Evolutionary conservation across 2,113 vertebrate species (phyloP), one percentile per base, ranked within the genome.

Genomic region (Brachypteracias leptosomus): DNA sequence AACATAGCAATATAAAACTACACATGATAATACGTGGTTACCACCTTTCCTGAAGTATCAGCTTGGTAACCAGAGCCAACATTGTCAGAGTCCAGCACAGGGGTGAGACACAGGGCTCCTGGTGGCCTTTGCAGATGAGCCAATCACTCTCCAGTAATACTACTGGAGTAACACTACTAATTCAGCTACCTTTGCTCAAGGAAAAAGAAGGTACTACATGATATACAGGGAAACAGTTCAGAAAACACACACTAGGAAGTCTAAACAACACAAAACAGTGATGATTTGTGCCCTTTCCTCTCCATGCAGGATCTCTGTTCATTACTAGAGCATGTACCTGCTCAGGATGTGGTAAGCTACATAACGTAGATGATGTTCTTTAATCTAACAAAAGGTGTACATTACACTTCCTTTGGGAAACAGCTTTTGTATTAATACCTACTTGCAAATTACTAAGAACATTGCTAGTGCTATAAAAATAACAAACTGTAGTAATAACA

Each of bases 401-500:
- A 68, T 44, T 88, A 83, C 11, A 25, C 33, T 88, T 84, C 16
- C 75, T 77, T 77, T 71, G 35, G 71, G 58, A 22, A 88, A 40
- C 38, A 74, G 51, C 25, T 85, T 85, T 42, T 85, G 57, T 46
- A 77, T 80, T 75, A 87, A 93, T 91, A 59, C 35, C 59, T 62
- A 76, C 75, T 88, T 88, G 59, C 63, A 88, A 90, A 95, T 94
- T 93, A 63, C 94, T 42, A 31, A 79, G 74, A 93, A 80, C 82
- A 40, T 3, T 74, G 59, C 55, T 57, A 38, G 63, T 44, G 78
- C 85, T 59, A 83, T 93, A 84, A 91, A 96, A 96, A 74, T 93
- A 95, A 92, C 58, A 66, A 93, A 94, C 77, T 46, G 54, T 62
- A 79, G 79, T 90, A 90, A 94, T 75, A 95, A 85, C 44, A 68